Evolutionary conservation across 2,888 invertebrate genomes (phyloP), one percentile per base, ranked within the genome.

Genomic region (Parascotia fuliginaria): DNA sequence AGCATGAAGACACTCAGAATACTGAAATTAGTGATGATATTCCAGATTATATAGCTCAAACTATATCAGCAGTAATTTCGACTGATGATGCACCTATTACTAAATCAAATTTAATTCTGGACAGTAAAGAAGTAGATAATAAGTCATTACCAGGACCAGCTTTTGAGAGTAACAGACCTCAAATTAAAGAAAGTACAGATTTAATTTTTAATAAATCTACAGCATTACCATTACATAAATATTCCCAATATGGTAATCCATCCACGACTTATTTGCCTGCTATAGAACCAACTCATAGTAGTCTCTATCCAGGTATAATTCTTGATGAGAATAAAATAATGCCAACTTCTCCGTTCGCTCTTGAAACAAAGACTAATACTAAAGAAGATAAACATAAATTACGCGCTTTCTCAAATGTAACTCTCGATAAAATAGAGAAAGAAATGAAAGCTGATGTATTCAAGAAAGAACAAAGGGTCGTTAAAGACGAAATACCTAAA

Each of bases 321-420:
- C 5, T 19, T 19, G 19, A 5, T 19, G 19, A 19, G 5, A 5
- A 19, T 2, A 19, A 19, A 19, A 19, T 19, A 19, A 5, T 19
- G 19, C 24, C 24, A 3, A 3, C 24, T 7, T 1, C 3, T 6
- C 6, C 7, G 7, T 6, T 7, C 3, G 24, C 24, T 24, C 7
- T 9, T 3, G 24, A 24, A 24, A 24, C 7, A 24, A 7, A 24
- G 7, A 1, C 3, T 24, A 24, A 9, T 9, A 24, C 24, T 1
- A 24, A 24, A 24, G 4, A 24, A 24, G 7, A 7, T 24, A 9
- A 24, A 24, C 1, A 24, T 24, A 24, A 24, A 24, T 7, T 7
- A 24, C 1, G 45, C 5, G 44, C 46, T 40, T 55, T 52, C 22
- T 33, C 24, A 19, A 47, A 42, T 7, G 28, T 39, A 9, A 0